Evolutionary conservation across 2,888 invertebrate species (phyloP), one percentile per base, ranked within the genome.

Genomic region (Bellardia bayeri): DNA sequence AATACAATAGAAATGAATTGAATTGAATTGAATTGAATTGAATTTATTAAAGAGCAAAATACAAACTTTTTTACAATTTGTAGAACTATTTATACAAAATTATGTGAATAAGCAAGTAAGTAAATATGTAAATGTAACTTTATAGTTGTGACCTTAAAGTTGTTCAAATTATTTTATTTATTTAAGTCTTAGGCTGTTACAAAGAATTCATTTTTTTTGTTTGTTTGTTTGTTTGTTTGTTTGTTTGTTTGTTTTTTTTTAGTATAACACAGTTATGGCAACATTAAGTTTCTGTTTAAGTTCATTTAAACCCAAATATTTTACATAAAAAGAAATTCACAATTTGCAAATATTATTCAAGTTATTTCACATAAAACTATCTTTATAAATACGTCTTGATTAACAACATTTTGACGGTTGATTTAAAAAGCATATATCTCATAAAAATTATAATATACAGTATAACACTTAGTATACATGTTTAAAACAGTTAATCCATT

Each of bases 401-500:
- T 78, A n/a, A 66, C 68, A 74, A 61, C 33, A 72, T 16, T 56
- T 58, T 71, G n/a, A 51, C 51, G 56, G 13, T 30, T 16, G n/a
- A 5, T 51, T 71, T 45, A 56, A 54, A 30, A 64, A 66, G 1
- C 9, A 51, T 13, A 51, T 78, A 37, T 42, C 16, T 30, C 11
- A 37, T 37, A 23, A 16, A 40, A 16, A 66, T 40, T 16, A 58
- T 37, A 16, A 23, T 75, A 69, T 82, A 82, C 79, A 61, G 66
- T 78, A 86, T 78, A 82, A 86, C 86, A 86, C 69, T 76, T 76
- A 81, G 69, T 71, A 82, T 71, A 81, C 61, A 85, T 81, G 83
- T 87, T 83, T 87, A 87, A 23, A 23, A 87, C 83, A 83, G 76
- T 84, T 80, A 80, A 69, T 75, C 56, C 76, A 82, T 42, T 0